Base-by-base conservation (phyloP, 92 coral and sea anemone genomes). In the Blastomussa wellsi region DNA sequence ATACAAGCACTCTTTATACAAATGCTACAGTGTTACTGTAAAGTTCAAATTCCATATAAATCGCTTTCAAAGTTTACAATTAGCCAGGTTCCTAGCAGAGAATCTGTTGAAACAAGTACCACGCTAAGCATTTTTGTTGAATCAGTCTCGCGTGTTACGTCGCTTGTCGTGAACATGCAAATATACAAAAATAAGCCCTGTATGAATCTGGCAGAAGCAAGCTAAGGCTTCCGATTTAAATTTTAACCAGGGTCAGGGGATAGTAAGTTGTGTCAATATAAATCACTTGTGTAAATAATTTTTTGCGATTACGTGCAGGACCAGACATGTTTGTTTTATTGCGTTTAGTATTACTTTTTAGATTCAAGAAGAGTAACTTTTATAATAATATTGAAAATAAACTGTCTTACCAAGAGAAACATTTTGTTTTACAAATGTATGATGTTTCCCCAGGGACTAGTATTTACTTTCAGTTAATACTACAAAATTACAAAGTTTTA, bases 101-200 rank as follows among this genome's bases (percentile, higher is more conserved):
- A 53, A 82, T 26, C 7, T 14, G 68, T 35, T 24, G 22, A 19
- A 65, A 49, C 38, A 26, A 53, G 68, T n/a, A 28, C 38, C 76
- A n/a, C 22, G 28, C 16, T 55, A 33, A 12, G 19, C 29, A 26
- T 52, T 7, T 42, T 73, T 67, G 35, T 38, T 31, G 14, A 52
- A 36, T 24, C 28, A 53, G 37, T 39, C 72, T 82, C 70, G 78
- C 86, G 86, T 82, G 86, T 82, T 52, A 66, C n/a, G 12, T 0
- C 17, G 72, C 72, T 82, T 82, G 78, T 81, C 70, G 49, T 82
- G 37, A 72, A 80, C 44, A 82, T 82, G 86, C 78, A 82, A 82
- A 82, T 82, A 33, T 33, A 11, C 19, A 8, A 36, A 2, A 51
- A n/a, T 35, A 33, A 51, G 28, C 57, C 62, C 38, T 13, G 32